Base-by-base conservation (phyloP, 2,888 invertebrate species). In the Alitta virens region DNA sequence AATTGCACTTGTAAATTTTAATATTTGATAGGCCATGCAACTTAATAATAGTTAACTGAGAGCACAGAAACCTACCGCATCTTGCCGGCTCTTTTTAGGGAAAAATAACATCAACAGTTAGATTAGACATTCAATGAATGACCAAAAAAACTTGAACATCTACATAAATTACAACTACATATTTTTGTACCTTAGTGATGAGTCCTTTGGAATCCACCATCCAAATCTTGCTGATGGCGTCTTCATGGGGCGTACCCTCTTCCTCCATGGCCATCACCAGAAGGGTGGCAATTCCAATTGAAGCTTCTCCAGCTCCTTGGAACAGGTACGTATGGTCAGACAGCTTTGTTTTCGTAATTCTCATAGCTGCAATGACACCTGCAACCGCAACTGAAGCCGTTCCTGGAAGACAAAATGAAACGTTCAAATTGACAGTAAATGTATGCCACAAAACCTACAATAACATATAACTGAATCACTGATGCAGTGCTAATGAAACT, bases 281-380 rank as follows among this genome's bases (percentile, higher is more conserved):
- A 61, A 99, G 86, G 73, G 88, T 87, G 0, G 98, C 98, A 76
- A 99, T 98, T 65, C 98, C 99, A 12, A 95, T 85, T 0, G 93
- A 89, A 12, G 96, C 96, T 87, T 97, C 97, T 64, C 98, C 98
- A 60, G 98, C 98, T 21, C 98, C 99, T 80, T 94, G 91, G 86
- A 99, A 97, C 1, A 98, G 88, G 73, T 96, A 89, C 40, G 86
- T 88, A 79, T 97, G 91, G 24, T 98, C 92, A 1, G 88, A 88
- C 33, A 99, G 86, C 72, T 86, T 87, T 67, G 88, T 92, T 71
- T 90, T 88, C 9, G 95, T 96, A 73, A 96, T 85, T 64, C 91
- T 86, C 57, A 95, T 85, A 23, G 94, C 90, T 46, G 96, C 93
- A 68, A 98, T 82, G 53, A 99, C 84, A 0, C 99, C 99, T 23